These are phyloP conservation scores for Tympanuchus pallidicinctus DNA, from an alignment of 2,113 vertebrate genomes.

Conservation along the genomic window DNA sequence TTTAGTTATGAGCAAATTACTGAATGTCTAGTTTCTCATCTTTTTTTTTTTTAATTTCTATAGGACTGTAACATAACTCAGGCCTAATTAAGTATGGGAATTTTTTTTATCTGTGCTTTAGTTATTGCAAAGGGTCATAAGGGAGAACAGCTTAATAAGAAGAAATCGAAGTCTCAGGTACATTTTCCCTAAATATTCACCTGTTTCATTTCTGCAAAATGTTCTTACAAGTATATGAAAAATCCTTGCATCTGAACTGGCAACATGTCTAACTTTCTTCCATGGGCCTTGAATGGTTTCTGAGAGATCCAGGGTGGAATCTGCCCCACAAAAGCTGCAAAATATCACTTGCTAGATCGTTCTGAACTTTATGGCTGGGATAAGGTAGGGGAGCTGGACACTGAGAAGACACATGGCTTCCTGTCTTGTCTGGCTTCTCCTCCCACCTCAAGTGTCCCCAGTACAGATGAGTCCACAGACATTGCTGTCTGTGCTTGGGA, in stretches of 20 bases:
- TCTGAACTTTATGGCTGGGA: not conserved
- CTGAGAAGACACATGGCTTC: fast-evolving
- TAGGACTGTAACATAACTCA: conserved; percentile 10
- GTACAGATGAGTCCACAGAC: fast-evolving
- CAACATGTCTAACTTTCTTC: not conserved
- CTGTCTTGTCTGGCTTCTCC: not conserved
- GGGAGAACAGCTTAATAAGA: not conserved
- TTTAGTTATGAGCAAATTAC: not conserved
- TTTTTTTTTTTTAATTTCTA: not conserved
- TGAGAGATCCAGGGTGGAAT: not conserved
- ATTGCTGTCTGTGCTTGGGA: not conserved
- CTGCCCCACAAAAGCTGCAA: not conserved
- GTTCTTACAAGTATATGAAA: not conserved
- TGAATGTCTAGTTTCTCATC: not conserved
- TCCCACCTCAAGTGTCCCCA: not conserved
- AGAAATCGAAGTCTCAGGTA: not conserved
- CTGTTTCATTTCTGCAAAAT: not conserved
- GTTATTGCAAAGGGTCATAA: not conserved
- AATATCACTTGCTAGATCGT: not conserved
- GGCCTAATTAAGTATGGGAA: not conserved
- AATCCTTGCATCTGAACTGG: not conserved
- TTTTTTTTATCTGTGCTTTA: not conserved
- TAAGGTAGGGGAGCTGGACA: not conserved
- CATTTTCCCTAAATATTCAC: not conserved
- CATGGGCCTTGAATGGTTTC: not conserved